Conservation (phyloP, 2,797 vertebrate genomes). For the Anguilla pacifica region DNA sequence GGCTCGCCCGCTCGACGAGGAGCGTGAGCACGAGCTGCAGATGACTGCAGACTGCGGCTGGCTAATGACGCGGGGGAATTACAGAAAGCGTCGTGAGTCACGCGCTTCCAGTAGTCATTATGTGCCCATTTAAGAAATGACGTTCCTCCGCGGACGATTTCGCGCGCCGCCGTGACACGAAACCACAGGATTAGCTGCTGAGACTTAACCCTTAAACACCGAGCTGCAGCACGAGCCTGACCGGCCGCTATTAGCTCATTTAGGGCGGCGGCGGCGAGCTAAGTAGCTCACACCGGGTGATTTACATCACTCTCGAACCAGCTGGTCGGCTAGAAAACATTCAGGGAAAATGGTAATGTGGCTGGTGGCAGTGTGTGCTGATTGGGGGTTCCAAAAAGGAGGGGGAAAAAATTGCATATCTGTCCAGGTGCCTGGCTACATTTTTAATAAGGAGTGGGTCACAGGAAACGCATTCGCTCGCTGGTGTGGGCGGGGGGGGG, state of each 20-base stretch:
- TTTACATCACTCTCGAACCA: neutral
- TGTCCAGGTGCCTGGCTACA: no score
- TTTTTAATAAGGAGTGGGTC: no score
- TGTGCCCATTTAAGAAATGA: neutral
- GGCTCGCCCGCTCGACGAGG: neutral
- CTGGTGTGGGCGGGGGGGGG: no score
- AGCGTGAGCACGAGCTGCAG: neutral
- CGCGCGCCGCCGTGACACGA: neutral
- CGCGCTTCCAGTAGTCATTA: neutral
- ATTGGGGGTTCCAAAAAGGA: no score
- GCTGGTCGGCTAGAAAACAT: neutral
- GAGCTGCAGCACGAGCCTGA: neutral
- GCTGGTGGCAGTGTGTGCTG: neutral
- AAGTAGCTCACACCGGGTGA: neutral
- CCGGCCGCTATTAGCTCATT: neutral
- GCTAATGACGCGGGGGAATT: neutral
- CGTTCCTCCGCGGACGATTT: neutral
- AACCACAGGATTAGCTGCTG: neutral
- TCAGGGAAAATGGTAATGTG: neutral
- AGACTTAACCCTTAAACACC: neutral
- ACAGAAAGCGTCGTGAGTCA: neutral
- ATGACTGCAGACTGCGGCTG: neutral
- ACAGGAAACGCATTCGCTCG: no score
- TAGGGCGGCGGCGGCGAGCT: neutral
- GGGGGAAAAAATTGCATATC: no score